A percentile compares a stretch with the other conserved stretches of the same genome.
Conservation (phyloP, 1,140 invertebrate species). For the Procambarus clarkii region DNA sequence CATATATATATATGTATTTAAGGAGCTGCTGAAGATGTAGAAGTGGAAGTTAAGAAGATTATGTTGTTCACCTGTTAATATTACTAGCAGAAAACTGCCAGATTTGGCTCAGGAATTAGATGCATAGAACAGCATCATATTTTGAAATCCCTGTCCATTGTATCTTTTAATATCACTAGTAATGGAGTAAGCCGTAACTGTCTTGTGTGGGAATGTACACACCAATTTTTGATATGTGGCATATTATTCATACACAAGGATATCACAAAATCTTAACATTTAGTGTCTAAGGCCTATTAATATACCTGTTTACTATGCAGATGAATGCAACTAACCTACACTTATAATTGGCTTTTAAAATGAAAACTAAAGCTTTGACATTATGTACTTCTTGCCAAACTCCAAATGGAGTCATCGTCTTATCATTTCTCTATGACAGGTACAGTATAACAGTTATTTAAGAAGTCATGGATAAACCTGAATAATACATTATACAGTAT, state of each 20-base stretch:
- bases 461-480: no score
- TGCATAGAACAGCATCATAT: background rate
- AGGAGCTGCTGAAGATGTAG: no score
- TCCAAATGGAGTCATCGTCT: background rate
- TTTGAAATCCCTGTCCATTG: background rate
- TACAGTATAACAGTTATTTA: no score
- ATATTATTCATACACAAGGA: conserved; percentile 25
- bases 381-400: background rate
- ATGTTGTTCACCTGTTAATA: background rate
- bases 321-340: background rate
- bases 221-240: conserved; percentile 4
- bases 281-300: conserved; percentile 17
- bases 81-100: background rate
- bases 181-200: background rate
- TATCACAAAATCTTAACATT: conserved; percentile 31
- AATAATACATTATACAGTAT: no score
- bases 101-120: background rate
- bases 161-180: background rate
- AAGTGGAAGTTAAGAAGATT: no score
- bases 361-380: background rate
- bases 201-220: background rate
- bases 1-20: no score
- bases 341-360: background rate
- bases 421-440: no score
- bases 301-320: background rate